These are phyloP conservation scores for Cyanistes caeruleus DNA, from an alignment of 2,113 vertebrate genomes.

Conservation along the genomic window DNA sequence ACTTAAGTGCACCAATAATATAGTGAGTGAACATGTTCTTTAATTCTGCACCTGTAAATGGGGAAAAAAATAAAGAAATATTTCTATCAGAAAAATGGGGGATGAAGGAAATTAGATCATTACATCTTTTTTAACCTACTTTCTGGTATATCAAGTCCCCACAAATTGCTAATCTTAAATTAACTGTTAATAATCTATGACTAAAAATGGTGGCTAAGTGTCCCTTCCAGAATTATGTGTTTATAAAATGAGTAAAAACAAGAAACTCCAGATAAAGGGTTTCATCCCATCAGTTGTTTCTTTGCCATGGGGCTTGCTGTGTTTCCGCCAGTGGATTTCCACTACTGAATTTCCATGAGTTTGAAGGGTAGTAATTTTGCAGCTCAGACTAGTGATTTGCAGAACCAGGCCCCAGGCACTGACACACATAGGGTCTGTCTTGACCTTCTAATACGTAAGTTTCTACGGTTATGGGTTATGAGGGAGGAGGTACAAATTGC, in stretches of 20 bases:
- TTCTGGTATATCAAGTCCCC: slow-evolving; percentile 31
- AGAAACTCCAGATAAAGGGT: background rate
- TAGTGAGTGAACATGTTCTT: slow-evolving; percentile 86
- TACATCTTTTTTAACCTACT: slow-evolving; percentile 65
- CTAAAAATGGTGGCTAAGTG: background rate
- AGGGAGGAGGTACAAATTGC: background rate
- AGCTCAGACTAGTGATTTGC: background rate
- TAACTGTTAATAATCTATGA: slow-evolving; percentile 42
- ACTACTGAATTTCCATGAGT: background rate
- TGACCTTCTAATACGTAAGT: background rate
- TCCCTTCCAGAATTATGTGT: background rate
- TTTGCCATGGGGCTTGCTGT: background rate
- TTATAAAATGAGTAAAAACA: background rate
- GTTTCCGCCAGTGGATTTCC: background rate
- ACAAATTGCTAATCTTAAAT: slow-evolving; percentile 39
- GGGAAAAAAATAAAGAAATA: slow-evolving; percentile 76
- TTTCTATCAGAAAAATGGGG: slow-evolving; percentile 58
- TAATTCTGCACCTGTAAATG: slow-evolving; percentile 89
- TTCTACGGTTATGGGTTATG: background rate
- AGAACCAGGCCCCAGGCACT: background rate
- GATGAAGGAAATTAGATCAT: slow-evolving; percentile 58
- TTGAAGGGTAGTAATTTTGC: background rate
- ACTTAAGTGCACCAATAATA: slow-evolving; percentile 95
- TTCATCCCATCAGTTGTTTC: background rate
- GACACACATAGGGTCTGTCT: background rate